Conservation (phyloP, 2,888 invertebrate genomes). For the Drosophila subquinaria region DNA sequence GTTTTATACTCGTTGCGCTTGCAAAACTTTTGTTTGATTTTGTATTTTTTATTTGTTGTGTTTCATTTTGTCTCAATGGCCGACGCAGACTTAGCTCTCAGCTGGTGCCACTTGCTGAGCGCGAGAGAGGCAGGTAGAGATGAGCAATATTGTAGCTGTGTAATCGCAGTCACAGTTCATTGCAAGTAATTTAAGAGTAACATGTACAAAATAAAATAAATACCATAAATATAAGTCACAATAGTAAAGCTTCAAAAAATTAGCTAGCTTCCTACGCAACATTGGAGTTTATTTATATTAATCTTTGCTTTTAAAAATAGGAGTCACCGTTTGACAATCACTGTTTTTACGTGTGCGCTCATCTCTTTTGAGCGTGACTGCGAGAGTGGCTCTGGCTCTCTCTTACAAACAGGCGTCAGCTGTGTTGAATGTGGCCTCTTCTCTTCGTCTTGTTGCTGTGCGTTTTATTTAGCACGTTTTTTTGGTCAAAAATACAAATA, state of each 20-base stretch:
- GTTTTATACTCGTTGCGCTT: conserved; percentile 53
- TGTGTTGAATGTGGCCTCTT: conserved; percentile 51
- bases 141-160: conserved; percentile 20
- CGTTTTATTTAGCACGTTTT: conserved; percentile 63
- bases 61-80: conserved; percentile 66
- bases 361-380: conserved; percentile 32
- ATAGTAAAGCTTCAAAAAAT: not conserved
- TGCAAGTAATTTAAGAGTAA: not conserved
- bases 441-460: conserved; percentile 34
- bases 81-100: conserved; percentile 48
- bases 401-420: conserved; percentile 55
- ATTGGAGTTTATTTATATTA: not conserved
- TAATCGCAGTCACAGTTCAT: conserved; percentile 4
- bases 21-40: conserved; percentile 63
- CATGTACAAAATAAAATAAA: not conserved
- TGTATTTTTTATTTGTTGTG: conserved; percentile 57
- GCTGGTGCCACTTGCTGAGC: conserved; percentile 46
- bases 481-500: conserved; percentile 44
- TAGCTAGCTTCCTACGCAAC: not conserved
- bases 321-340: not conserved
- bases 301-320: not conserved
- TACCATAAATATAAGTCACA: not conserved
- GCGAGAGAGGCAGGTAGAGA: conserved; percentile 37
- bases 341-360: conserved; percentile 6
- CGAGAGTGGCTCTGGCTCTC: conserved; percentile 34